These are phyloP conservation scores for Megalops atlanticus DNA, from an alignment of 2,113 vertebrate genomes.

Conservation along the genomic window DNA sequence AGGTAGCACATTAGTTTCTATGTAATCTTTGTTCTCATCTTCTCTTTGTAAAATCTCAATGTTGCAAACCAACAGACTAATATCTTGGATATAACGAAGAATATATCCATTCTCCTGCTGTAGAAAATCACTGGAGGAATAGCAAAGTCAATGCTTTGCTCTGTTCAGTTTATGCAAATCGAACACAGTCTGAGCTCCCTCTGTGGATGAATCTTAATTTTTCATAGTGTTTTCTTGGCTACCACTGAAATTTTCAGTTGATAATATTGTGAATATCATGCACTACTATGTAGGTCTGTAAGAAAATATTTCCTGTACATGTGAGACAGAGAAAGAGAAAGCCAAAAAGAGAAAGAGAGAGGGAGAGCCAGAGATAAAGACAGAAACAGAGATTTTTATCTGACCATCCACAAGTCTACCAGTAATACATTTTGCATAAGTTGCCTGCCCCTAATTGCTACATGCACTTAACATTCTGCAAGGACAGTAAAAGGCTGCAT, in stretches of 20 bases:
- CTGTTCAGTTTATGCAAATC: neutral
- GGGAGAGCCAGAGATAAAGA: neutral
- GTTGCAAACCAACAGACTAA: neutral
- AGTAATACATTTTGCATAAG: neutral
- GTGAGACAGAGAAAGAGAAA: neutral
- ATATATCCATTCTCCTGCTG: neutral
- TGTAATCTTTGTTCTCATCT: neutral
- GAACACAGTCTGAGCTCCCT: neutral
- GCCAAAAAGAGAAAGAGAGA: neutral
- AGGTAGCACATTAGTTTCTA: neutral
- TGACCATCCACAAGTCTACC: neutral
- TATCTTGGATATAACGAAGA: neutral
- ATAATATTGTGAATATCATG: neutral
- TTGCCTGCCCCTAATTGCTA: neutral
- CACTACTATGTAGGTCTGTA: neutral
- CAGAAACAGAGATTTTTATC: neutral
- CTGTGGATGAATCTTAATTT: neutral
- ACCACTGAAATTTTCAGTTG: neutral
- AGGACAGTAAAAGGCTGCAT: neutral
- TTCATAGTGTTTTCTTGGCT: neutral
- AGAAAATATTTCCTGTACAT: too few relatives aligned
- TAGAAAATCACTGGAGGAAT: neutral
- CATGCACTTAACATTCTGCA: neutral
- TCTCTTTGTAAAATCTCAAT: neutral
- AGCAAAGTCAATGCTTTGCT: neutral